A percentile compares a stretch with the other conserved stretches of the same genome.
phyloP scores from a whole-genome alignment of 2,113 vertebrate genomes.

The Excalfactoria chinensis region DNA sequence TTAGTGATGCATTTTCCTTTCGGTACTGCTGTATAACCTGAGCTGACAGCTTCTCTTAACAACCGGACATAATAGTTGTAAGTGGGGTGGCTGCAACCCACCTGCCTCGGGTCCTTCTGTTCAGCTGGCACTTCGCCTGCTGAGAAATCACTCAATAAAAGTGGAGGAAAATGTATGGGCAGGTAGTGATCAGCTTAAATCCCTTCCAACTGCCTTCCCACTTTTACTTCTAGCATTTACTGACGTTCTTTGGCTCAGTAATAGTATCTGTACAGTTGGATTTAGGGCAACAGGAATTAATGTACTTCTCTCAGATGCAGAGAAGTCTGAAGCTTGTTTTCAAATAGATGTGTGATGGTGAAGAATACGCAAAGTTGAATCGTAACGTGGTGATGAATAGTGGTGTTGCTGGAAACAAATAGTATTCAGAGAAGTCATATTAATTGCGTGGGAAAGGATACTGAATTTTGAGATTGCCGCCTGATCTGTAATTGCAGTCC shows the following conservation, averaged over 20 bases:
- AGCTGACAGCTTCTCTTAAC: conserved; percentile 16
- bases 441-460: fast-evolving
- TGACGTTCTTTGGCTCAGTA: neutral
- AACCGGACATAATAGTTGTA: neutral
- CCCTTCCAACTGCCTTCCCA: neutral
- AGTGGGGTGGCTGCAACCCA: neutral
- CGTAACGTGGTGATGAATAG: neutral
- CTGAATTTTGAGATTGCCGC: neutral
- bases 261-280: neutral
- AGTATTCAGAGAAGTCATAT: neutral
- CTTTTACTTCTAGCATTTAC: neutral
- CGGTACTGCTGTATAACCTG: neutral
- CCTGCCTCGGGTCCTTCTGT: neutral
- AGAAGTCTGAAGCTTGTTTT: neutral
- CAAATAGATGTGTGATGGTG: neutral
- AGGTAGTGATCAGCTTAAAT: neutral
- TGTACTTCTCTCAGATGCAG: neutral
- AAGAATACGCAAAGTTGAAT: neutral
- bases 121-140: conserved; percentile 39
- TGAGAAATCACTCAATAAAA: conserved; percentile 28
- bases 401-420: neutral
- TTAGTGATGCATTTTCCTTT: neutral
- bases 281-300: neutral
- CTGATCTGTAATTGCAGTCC: neutral
- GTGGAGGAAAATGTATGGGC: neutral